phyloP scores from a whole-genome alignment of 1,140 invertebrate species.

The Rhyacophila brunnea region DNA sequence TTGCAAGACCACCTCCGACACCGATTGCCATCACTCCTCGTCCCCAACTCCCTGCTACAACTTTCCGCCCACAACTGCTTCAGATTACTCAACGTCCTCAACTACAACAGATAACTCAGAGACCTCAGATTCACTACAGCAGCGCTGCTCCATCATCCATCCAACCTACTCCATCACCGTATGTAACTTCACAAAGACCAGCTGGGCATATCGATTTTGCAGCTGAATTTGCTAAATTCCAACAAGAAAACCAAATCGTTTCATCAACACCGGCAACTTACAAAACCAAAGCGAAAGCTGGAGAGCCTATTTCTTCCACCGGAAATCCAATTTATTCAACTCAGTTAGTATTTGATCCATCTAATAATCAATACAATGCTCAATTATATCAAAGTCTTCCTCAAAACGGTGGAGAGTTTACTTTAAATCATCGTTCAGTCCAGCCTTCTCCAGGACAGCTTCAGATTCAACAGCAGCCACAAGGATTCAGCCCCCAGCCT shows the following conservation, averaged over 20 bases:
- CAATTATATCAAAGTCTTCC: conserved; percentile 75
- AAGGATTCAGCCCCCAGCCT: conserved; percentile 44
- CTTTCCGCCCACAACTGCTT: conserved; percentile 61
- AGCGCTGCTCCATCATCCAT: conserved; percentile 50
- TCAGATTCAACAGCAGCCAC: conserved; percentile 50
- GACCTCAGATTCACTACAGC: conserved; percentile 53
- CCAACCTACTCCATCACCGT: conserved; percentile 45
- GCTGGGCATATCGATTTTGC: conserved; percentile 66
- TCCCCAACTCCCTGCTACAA: conserved; percentile 64
- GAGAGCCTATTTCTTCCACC: conserved; percentile 39
- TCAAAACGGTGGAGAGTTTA: conserved; percentile 68
- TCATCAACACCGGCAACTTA: conserved; percentile 47
- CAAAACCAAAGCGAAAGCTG: conserved; percentile 42
- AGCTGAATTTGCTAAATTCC: conserved; percentile 73
- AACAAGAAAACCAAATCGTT: conserved; percentile 67
- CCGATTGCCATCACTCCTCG: conserved; percentile 61
- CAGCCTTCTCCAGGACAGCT: conserved; percentile 47
- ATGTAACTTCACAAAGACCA: conserved; percentile 41
- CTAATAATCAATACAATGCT: conserved; percentile 77
- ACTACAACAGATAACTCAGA: conserved; percentile 35
- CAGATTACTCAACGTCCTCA: conserved; percentile 61
- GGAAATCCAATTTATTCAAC: conserved; percentile 70
- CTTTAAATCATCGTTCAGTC: conserved; percentile 70
- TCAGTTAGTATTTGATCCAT: conserved; percentile 73
- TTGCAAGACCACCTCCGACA: conserved; percentile 39